phyloP scores from a whole-genome alignment of 2,888 invertebrate species.

The Leucophora obtusa region DNA sequence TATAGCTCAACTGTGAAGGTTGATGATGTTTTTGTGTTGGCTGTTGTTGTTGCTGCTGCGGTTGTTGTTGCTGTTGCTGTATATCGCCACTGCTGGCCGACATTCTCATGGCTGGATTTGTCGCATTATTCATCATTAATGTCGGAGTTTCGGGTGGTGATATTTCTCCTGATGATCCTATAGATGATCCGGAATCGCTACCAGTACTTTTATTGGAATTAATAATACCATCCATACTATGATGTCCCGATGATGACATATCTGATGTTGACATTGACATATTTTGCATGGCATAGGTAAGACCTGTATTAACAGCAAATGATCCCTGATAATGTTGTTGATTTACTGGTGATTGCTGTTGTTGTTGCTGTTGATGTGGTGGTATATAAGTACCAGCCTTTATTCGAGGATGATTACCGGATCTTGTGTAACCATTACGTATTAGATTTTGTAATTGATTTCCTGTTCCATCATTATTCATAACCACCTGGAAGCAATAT shows the following conservation, averaged over 20 bases:
- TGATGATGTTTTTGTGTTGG: constrained; percentile 70
- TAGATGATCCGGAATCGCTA: constrained; percentile 78
- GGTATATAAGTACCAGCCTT: constrained; percentile 75
- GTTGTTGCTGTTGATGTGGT: constrained; percentile 72
- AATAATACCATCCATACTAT: constrained; percentile 67
- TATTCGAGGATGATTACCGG: constrained; percentile 74
- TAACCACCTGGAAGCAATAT: constrained; percentile 70
- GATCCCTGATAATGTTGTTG: constrained; percentile 74
- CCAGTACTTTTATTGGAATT: constrained; percentile 75
- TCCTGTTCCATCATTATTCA: constrained; percentile 72
- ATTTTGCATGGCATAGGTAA: constrained; percentile 74
- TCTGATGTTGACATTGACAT: constrained; percentile 70
- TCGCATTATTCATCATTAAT: constrained; percentile 68
- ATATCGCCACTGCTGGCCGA: constrained; percentile 66
- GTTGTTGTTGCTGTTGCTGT: constrained; percentile 66
- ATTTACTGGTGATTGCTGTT: constrained; percentile 71
- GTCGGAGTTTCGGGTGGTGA: constrained; percentile 78
- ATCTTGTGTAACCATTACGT: constrained; percentile 77
- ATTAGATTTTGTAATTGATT: constrained; percentile 75
- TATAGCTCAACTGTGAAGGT: constrained; percentile 74
- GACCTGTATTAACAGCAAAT: constrained; percentile 69
- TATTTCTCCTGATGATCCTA: constrained; percentile 77
- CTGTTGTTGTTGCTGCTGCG: constrained; percentile 67
- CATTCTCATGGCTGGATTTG: constrained; percentile 65
- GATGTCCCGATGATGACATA: constrained; percentile 63